Conservation (phyloP, 1,140 invertebrate species). For the Carposina sasakii region DNA sequence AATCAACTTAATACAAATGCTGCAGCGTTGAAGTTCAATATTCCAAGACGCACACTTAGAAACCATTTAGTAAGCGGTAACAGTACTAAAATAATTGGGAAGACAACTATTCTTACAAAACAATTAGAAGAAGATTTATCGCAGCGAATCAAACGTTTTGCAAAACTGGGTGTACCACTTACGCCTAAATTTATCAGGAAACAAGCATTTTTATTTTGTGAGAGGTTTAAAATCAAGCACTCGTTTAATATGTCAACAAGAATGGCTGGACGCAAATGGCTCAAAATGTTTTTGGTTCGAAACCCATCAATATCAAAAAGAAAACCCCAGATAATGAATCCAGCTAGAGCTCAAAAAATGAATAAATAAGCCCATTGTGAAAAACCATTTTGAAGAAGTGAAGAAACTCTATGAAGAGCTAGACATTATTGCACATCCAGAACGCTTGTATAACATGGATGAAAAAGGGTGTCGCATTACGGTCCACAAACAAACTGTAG, state of each 20-base stretch:
- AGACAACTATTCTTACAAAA: neutral
- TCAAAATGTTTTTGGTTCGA: constrained; percentile 24
- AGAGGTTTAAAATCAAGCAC: constrained; percentile 10
- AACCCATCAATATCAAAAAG: constrained; percentile 15
- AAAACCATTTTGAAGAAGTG: constrained; percentile 37
- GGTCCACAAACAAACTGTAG: constrained; percentile 40
- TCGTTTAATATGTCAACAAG: constrained; percentile 18
- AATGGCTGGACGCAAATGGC: constrained; percentile 27
- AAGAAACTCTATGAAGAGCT: constrained; percentile 32
- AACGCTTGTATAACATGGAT: constrained; percentile 57
- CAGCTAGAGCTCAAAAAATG: constrained; percentile 47
- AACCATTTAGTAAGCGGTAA: neutral
- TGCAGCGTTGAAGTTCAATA: constrained; percentile 1
- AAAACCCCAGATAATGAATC: constrained; percentile 46
- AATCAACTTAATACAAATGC: constrained; percentile 5
- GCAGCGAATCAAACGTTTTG: neutral
- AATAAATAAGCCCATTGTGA: constrained; percentile 40
- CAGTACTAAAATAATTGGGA: neutral
- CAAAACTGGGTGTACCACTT: constrained; percentile 1
- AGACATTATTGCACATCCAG: constrained; percentile 31
- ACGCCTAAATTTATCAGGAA: constrained; percentile 12
- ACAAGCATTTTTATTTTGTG: constrained; percentile 15
- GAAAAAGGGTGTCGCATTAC: constrained; percentile 56
- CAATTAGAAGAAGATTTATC: constrained; percentile 2
- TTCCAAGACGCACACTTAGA: constrained; percentile 1